Base-by-base conservation (phyloP, 1,140 invertebrate species). In the Ylistrum balloti region DNA sequence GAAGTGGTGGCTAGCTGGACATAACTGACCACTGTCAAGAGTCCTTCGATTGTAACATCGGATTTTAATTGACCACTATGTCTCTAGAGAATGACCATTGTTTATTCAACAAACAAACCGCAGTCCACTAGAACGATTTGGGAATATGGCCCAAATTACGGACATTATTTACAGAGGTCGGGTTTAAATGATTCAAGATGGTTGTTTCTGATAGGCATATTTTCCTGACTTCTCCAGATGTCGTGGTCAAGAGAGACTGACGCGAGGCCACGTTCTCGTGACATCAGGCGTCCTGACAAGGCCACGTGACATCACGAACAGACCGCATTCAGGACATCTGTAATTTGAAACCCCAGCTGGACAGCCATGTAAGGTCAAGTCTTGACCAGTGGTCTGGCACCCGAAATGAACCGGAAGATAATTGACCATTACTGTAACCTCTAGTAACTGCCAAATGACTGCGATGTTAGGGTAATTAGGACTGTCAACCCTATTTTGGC, bases 141-240 rank as follows among this genome's bases (percentile, higher is more conserved):
- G 56, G 56, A 74, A 74, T 74, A 74, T 5, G 56, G 1, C 56
- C n/a, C 56, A 74, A 74, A 74, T 74, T 74, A 74, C 56, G 22
- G n/a, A 74, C 56, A 74, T 74, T 74, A 74, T 74, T 74, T 74
- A 74, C 56, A 74, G 56, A 74, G 56, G 1, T n/a, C 56, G 22
- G 28, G 56, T 74, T 74, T 74, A 74, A 74, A 74, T 74, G 56
- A 74, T 74, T 74, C 56, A 74, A 74, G 56, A 74, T 74, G 56
- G 56, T 74, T 74, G 13, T 74, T 38, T 74, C 56, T 74, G 56
- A 74, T 74, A 74, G 56, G 7, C 56, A 74, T 74, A 22, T 74
- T 74, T 22, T 28, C 56, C 22, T 74, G 56, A 74, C 28, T 74
- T 74, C 11, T 17, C 56, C 56, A 74, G 56, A 74, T 74, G 56